Base-by-base conservation (phyloP, 2,888 invertebrate genomes). In the Drosophila paranaensis region DNA sequence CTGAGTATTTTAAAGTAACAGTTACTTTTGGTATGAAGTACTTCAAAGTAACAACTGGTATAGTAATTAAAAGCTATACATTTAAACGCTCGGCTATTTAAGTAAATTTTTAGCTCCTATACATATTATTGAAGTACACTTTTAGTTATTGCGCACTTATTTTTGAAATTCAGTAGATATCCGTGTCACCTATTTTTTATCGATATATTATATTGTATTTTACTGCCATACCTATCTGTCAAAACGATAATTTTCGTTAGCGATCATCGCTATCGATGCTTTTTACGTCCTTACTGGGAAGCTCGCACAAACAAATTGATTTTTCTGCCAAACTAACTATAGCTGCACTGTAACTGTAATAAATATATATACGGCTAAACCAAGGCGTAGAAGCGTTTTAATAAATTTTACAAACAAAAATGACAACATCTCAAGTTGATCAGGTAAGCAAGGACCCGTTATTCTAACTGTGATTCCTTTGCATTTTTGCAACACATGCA, bases 401-500 rank as follows among this genome's bases (percentile, higher is more conserved):
- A 45, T 0, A 37, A 60, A 51, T 1, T 20, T 56, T 13, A 69
- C 25, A 37, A 69, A 42, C 16, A 13, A 87, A 69, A n/a, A 85
- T 85, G 84, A 51, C 88, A 67, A 79, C 88, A 51, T 71, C 82
- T 4, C 88, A 88, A 57, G 82, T 85, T 53, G 84, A 85, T 48
- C 84, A 89, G 82, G 84, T 85, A 71, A 74, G 71, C 25, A 39
- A 55, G 14, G 54, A 45, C 11, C 42, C 16, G 27, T 14, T 27
- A 40, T 16, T 37, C 6, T 39, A 16, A 54, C 53, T 39, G 40
- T 39, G 40, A 48, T 56, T 56, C 27, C 40, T 45, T 30, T 27
- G 9, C 6, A 20, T 14, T 14, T 37, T 20, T 39, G 16, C n/a
- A 30, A 14, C 20, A 30, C 39, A 13, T 20, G 20, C 11, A 20